phyloP scores from a whole-genome alignment of 2,797 vertebrate genomes.

The Picus viridis region DNA sequence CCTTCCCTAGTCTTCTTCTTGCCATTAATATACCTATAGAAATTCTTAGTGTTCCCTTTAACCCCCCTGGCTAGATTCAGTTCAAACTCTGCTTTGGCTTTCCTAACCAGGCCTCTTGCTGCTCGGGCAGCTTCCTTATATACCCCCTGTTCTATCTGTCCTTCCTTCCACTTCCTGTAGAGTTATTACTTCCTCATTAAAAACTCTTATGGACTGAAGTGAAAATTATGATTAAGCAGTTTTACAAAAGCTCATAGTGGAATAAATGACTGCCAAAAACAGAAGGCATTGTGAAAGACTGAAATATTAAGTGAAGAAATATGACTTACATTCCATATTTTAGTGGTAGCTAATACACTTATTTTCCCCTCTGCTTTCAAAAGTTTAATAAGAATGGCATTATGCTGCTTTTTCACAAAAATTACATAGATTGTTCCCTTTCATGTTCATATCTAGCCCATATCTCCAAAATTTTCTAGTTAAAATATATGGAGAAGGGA shows the following conservation, averaged over 20 bases:
- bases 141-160: too few species aligned
- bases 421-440: neutral
- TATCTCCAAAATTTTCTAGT: neutral
- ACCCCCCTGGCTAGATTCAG: too few species aligned
- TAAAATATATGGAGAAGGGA: neutral
- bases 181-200: neutral
- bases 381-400: neutral
- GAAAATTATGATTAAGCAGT: neutral
- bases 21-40: too few species aligned
- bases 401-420: neutral
- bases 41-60: too few species aligned
- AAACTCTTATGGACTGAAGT: neutral
- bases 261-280: neutral
- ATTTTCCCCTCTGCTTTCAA: neutral
- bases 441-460: neutral
- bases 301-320: neutral
- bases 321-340: neutral
- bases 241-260: neutral
- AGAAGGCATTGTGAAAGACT: neutral
- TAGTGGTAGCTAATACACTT: neutral
- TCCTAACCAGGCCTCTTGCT: too few species aligned
- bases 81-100: too few species aligned
- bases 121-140: too few species aligned
- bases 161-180: too few species aligned
- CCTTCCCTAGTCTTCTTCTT: too few species aligned